Conservation (phyloP, 2,113 vertebrate genomes). For the Rhipidura dahli region DNA sequence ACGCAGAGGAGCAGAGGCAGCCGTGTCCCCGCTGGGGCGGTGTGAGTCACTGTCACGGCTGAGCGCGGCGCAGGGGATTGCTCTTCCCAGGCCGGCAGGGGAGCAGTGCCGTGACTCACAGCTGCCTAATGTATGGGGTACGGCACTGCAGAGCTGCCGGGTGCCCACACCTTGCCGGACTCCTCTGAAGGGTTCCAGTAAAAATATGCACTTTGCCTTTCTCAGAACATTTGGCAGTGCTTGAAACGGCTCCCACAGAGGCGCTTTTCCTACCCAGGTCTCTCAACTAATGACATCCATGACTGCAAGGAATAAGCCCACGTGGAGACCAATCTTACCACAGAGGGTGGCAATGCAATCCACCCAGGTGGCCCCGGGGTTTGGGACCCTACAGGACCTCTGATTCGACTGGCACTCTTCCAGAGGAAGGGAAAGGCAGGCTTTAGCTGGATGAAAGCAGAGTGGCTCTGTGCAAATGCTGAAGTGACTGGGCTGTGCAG, state of each 20-base stretch:
- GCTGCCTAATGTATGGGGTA: not conserved
- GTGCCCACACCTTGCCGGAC: not conserved
- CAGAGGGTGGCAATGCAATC: not conserved
- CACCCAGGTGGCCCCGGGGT: not conserved
- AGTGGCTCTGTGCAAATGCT: not conserved
- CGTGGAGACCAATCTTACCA: not conserved
- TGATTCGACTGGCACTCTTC: no score
- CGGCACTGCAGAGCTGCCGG: not conserved
- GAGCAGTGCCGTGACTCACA: not conserved
- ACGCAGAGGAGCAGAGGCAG: not conserved
- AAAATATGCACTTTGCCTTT: not conserved
- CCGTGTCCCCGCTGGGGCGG: not conserved
- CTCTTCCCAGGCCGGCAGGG: not conserved
- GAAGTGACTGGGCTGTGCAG: not conserved
- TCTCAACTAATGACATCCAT: not conserved
- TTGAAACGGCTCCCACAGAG: not conserved
- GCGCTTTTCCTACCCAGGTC: fast-evolving
- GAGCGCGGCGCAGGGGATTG: not conserved
- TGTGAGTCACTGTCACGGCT: not conserved
- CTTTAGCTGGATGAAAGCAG: not conserved
- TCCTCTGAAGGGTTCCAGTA: not conserved
- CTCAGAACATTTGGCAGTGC: not conserved
- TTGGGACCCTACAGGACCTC: not conserved
- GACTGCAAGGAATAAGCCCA: not conserved
- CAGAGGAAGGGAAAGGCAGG: no score